These are phyloP conservation scores for Hoplostethus atlanticus DNA, from an alignment of 2,797 vertebrate genomes.

Conservation along the genomic window DNA sequence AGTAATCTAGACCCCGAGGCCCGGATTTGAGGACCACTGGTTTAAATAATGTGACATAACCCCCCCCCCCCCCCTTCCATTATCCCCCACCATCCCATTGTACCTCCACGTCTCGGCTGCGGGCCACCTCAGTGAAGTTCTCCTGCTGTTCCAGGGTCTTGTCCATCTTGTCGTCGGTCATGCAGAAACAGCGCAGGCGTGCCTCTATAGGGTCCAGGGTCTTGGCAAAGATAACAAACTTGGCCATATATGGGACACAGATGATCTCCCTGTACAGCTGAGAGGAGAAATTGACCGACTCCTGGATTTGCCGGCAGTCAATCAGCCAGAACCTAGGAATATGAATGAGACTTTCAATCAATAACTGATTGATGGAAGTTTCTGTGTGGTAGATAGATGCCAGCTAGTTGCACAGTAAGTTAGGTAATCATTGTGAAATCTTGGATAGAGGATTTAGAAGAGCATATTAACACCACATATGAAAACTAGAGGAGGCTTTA, in stretches of 20 bases:
- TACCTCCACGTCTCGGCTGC: conserved; percentile 98
- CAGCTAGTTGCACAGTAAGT: neutral
- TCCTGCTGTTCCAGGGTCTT: conserved; percentile 98
- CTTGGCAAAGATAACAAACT: conserved; percentile 99
- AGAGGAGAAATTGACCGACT: conserved; percentile 93
- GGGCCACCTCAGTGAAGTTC: conserved; percentile 97
- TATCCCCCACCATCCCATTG: conserved; percentile 6
- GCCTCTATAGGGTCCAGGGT: conserved; percentile 96
- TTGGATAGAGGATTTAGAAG: neutral
- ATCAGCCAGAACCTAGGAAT: conserved; percentile 95
- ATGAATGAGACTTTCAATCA: conserved; percentile 8
- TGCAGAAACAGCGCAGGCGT: conserved; percentile 95
- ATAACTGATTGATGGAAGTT: neutral
- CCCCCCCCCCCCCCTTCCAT: neutral
- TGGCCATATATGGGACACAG: conserved; percentile 98
- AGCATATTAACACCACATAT: neutral
- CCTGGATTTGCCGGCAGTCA: conserved; percentile 95
- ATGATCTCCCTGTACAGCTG: conserved; percentile 98
- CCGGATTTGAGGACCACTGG: no score
- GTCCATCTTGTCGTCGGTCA: conserved; percentile 99
- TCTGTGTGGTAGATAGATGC: neutral
- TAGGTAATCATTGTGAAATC: neutral
- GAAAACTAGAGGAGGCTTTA: conserved; percentile 59
- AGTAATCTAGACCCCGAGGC: no score
- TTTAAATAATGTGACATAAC: no score